Percentiles rank a stretch among this genome's conserved stretches.
These are phyloP conservation scores for Ceratosolen solmsi DNA, from an alignment of 1,140 invertebrate species.

Conservation along the genomic window DNA sequence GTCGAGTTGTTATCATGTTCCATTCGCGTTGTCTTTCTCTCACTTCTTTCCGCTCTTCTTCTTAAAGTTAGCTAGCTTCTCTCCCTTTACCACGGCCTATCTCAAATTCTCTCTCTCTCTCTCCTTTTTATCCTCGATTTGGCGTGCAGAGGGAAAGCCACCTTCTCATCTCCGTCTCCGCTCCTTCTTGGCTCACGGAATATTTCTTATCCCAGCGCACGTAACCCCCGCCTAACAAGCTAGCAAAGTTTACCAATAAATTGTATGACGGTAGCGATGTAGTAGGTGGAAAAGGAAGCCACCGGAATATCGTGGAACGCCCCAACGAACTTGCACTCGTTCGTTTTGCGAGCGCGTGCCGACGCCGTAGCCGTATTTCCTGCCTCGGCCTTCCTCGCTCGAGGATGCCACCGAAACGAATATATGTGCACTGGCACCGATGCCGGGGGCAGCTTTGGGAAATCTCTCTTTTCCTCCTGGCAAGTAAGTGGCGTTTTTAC, in stretches of 20 bases:
- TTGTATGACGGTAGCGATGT: constrained; percentile 66
- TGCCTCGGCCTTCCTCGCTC: constrained; percentile 15
- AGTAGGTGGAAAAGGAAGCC: constrained; percentile 53
- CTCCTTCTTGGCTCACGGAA: constrained; percentile 44
- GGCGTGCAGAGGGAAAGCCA: neutral
- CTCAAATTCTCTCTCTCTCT: neutral
- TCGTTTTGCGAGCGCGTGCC: constrained; percentile 27
- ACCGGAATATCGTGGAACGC: constrained; percentile 53
- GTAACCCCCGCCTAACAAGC: constrained; percentile 70
- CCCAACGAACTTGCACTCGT: constrained; percentile 42
- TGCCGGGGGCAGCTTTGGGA: neutral
- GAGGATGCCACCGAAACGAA: neutral
- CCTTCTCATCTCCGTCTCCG: constrained; percentile 47
- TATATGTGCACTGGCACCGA: neutral
- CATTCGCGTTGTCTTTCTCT: too few species aligned
- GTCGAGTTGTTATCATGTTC: neutral
- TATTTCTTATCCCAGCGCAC: constrained; percentile 72
- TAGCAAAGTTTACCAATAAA: constrained; percentile 74
- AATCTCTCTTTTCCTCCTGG: neutral
- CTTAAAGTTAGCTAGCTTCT: neutral
- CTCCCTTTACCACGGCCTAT: neutral
- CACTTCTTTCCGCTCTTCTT: too few species aligned
- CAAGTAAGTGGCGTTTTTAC: neutral
- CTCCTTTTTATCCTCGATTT: constrained; percentile 22
- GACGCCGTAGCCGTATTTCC: neutral